phyloP scores from a whole-genome alignment of 2,113 vertebrate species.

The Dicaeum eximium region DNA sequence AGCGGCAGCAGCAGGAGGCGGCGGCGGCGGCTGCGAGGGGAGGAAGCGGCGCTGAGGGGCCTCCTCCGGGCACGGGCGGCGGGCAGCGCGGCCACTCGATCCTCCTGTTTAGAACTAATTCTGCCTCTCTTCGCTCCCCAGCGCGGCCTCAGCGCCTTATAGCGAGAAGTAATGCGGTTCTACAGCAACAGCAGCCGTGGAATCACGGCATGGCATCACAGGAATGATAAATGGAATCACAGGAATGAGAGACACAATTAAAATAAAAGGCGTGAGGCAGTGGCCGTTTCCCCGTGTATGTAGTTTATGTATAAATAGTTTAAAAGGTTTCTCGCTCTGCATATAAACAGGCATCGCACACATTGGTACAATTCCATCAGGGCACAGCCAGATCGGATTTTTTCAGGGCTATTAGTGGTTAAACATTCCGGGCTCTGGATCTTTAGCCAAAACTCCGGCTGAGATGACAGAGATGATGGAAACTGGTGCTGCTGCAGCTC shows the following conservation, averaged over 20 bases:
- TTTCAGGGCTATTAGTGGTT: background rate
- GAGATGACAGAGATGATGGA: background rate
- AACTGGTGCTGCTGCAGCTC: background rate
- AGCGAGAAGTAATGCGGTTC: background rate
- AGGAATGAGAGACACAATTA: background rate
- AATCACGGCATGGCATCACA: background rate
- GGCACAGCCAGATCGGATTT: background rate
- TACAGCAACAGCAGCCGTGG: background rate
- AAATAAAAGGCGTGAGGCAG: background rate
- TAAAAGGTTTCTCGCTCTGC: fast-evolving
- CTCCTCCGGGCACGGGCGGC: background rate
- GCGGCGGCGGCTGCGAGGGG: background rate
- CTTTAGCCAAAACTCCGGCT: background rate
- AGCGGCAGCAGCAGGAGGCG: background rate
- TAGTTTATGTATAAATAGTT: background rate
- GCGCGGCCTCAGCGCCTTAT: background rate
- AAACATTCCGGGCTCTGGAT: background rate
- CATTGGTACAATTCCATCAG: fast-evolving
- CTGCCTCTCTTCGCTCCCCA: background rate
- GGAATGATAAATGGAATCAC: background rate
- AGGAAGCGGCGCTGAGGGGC: background rate
- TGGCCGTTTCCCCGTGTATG: background rate
- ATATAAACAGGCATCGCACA: fast-evolving
- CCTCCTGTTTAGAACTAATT: background rate
- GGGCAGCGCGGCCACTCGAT: background rate